Percentiles rank a stretch among this genome's conserved stretches.
phyloP scores from a whole-genome alignment of 2,113 vertebrate genomes.

The Coptodon rendalli region DNA sequence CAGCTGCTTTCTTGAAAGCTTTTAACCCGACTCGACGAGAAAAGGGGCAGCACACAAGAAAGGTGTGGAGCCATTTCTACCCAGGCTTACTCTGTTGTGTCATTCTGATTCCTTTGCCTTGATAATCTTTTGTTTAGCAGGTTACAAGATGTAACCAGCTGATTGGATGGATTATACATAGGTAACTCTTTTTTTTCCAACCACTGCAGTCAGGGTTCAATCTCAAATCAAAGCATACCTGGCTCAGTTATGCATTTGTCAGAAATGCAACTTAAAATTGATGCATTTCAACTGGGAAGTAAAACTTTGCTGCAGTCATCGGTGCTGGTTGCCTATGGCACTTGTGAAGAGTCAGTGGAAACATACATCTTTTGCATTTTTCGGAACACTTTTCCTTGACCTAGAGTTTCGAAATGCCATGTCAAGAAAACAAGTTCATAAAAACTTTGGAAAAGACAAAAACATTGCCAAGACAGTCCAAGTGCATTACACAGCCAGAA shows the following conservation, averaged over 20 bases:
- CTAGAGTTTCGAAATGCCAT: background rate
- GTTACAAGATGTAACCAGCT: background rate
- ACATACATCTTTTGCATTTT: background rate
- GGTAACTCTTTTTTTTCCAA: background rate
- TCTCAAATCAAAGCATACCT: background rate
- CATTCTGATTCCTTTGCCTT: background rate
- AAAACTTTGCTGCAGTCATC: background rate
- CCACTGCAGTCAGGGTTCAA: background rate
- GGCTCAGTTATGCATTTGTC: background rate
- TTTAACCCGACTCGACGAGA: background rate
- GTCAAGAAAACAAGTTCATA: background rate
- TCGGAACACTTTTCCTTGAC: background rate
- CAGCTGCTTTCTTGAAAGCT: background rate
- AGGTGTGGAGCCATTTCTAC: background rate
- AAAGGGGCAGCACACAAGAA: background rate
- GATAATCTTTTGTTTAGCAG: background rate
- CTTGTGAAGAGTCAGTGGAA: background rate
- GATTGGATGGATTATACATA: background rate
- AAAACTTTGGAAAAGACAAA: background rate
- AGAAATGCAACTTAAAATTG: background rate
- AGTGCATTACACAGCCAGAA: background rate
- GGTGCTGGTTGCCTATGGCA: background rate
- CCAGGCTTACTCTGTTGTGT: background rate
- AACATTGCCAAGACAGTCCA: background rate
- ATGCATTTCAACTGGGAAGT: background rate